phyloP scores from a whole-genome alignment of 1,140 invertebrate genomes.

The Trachelipus rathkii region DNA sequence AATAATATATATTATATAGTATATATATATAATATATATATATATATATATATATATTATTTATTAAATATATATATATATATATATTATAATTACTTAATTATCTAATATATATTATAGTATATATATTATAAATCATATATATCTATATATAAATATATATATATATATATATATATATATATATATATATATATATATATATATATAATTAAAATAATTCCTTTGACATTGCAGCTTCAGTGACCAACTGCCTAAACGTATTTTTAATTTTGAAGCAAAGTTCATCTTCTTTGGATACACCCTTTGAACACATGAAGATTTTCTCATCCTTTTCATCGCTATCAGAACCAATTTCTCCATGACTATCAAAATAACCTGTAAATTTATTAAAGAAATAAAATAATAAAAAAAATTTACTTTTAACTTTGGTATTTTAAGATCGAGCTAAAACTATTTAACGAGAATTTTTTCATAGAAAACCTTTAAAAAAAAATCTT shows the following conservation, averaged over 20 bases:
- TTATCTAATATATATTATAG: too few species aligned
- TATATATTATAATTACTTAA: too few species aligned
- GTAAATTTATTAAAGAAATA: not conserved
- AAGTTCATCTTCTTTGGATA: not conserved
- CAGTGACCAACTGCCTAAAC: not conserved
- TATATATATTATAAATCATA: too few species aligned
- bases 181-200: too few species aligned
- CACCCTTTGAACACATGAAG: not conserved
- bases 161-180: too few species aligned
- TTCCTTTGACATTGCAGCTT: constrained; percentile 1
- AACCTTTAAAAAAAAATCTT: too few species aligned
- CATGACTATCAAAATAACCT: not conserved
- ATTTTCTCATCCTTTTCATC: not conserved
- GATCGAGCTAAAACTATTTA: not conserved
- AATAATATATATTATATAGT: too few species aligned
- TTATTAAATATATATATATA: too few species aligned
- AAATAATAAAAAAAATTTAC: not conserved
- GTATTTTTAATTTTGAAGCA: not conserved
- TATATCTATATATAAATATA: too few species aligned
- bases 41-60: too few species aligned
- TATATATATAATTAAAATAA: not conserved
- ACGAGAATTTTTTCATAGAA: not conserved
- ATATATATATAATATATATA: too few species aligned
- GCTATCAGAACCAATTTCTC: not conserved
- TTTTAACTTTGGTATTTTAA: not conserved